Base-by-base conservation (phyloP, 2,113 vertebrate genomes). In the Xiphophorus maculatus region DNA sequence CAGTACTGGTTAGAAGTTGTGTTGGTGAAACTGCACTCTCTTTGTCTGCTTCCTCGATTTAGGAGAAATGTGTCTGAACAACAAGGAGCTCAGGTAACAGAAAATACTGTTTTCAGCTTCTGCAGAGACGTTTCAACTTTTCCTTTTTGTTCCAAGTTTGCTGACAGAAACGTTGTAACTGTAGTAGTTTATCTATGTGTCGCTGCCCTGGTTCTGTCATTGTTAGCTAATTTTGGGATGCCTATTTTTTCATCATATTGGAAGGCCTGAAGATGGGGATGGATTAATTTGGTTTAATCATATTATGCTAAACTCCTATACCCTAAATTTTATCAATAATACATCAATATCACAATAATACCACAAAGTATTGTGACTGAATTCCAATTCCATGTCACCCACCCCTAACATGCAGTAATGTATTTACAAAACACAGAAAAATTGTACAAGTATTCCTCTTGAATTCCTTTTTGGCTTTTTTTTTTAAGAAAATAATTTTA, bases 1-100 rank as follows among this genome's bases (percentile, higher is more conserved):
- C 86, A 87, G 91, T 90, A 9, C 32, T 86, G 90, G 90, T 92
- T 84, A 85, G 87, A 78, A 72, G 83, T 66, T 79, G 48, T 78
- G 81, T 83, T 84, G 81, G 77, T 81, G 71, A 90, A 86, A 69
- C 86, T 75, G 82, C 51, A 58, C 25, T 0, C 61, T 91, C 87
- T 90, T 89, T 94, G 90, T 92, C 76, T 84, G 81, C 62, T 61
- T 79, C 66, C 58, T n/a, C 40, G 27, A 63, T 79, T 76, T 65
- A 81, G 35, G 58, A 74, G 58, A 27, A 29, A 9, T 73, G 51
- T 17, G 65, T 73, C 65, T 85, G 64, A 71, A 68, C 58, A 69
- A 60, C 70, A 62, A 72, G 29, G 65, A 28, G 28, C 69, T 79
- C 69, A 66, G 63, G 58, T 69, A 44, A 58, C 70, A 40, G n/a